These are phyloP conservation scores for Bombus superbus DNA, from an alignment of 1,140 invertebrate species.

Conservation along the genomic window DNA sequence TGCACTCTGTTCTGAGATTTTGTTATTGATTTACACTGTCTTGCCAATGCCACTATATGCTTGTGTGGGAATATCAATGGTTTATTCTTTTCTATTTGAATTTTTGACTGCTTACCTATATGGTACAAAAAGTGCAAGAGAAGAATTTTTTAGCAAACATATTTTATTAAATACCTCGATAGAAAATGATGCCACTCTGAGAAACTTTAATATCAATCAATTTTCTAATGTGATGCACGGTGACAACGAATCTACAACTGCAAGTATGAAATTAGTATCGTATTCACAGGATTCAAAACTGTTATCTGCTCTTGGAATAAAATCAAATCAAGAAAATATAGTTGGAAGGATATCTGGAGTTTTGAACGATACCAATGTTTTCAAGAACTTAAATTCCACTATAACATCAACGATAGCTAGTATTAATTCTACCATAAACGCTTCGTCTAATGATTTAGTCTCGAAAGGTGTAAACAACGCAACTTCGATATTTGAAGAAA, in stretches of 20 bases:
- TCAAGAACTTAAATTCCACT: conserved; percentile 58
- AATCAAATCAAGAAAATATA: conserved; percentile 24
- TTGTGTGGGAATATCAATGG: conserved; percentile 89
- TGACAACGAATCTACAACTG: conserved; percentile 56
- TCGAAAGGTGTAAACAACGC: conserved; percentile 21
- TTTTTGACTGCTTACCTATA: conserved; percentile 80
- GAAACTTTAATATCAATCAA: conserved; percentile 40
- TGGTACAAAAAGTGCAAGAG: conserved; percentile 50
- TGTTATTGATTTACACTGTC: conserved; percentile 95
- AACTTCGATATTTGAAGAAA: conserved; percentile 34
- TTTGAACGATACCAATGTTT: conserved; percentile 39
- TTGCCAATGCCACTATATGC: conserved; percentile 95
- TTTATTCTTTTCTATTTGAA: conserved; percentile 94
- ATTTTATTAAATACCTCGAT: conserved; percentile 30
- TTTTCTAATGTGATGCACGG: conserved; percentile 60
- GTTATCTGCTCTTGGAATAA: conserved; percentile 40
- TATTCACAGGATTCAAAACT: conserved; percentile 30
- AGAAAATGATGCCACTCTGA: conserved; percentile 26
- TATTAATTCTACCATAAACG: conserved; percentile 50
- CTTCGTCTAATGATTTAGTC: conserved; percentile 34
- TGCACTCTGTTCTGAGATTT: conserved; percentile 92
- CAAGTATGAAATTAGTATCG: conserved; percentile 28
- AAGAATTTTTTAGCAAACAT: conserved; percentile 45
- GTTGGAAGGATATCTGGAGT: conserved; percentile 33
- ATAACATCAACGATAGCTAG: conserved; percentile 34